phyloP scores from a whole-genome alignment of 2,888 invertebrate species.

The Eupsilia transversa region DNA sequence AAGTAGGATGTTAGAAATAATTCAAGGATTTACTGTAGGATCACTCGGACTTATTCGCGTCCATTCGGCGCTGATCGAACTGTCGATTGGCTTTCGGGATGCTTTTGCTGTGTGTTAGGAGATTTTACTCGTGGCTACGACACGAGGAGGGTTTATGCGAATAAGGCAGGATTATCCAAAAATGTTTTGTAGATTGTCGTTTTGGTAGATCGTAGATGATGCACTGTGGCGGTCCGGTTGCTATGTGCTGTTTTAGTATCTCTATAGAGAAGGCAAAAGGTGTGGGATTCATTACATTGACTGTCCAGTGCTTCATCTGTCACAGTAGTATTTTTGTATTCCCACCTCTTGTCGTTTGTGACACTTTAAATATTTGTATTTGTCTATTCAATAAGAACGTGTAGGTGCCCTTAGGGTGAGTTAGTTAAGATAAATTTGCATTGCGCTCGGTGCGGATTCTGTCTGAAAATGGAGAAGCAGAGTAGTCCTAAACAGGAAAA shows the following conservation, averaged over 20 bases:
- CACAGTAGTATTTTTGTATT: constrained; percentile 52
- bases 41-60: constrained; percentile 40
- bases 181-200: constrained; percentile 36
- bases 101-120: background rate
- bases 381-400: constrained; percentile 20
- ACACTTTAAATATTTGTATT: constrained; percentile 42
- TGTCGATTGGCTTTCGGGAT: background rate
- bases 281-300: constrained; percentile 16
- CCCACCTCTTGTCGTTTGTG: constrained; percentile 52
- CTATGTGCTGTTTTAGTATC: background rate
- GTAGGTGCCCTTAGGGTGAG: constrained; percentile 20
- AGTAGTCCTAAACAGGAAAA: background rate
- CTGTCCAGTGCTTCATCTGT: constrained; percentile 40
- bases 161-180: constrained; percentile 24
- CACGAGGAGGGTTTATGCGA: constrained; percentile 12
- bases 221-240: constrained; percentile 30
- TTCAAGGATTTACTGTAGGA: constrained; percentile 27
- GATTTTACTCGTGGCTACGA: background rate
- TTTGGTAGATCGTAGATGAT: constrained; percentile 25
- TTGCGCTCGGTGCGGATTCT: constrained; percentile 22
- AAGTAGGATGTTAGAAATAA: constrained; percentile 31
- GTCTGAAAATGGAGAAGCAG: background rate
- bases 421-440: constrained; percentile 18
- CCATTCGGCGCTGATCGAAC: background rate
- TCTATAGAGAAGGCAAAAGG: constrained; percentile 8